These are phyloP conservation scores for Ctenopoma kingsleyae DNA, from an alignment of 2,797 vertebrate genomes.

Conservation along the genomic window DNA sequence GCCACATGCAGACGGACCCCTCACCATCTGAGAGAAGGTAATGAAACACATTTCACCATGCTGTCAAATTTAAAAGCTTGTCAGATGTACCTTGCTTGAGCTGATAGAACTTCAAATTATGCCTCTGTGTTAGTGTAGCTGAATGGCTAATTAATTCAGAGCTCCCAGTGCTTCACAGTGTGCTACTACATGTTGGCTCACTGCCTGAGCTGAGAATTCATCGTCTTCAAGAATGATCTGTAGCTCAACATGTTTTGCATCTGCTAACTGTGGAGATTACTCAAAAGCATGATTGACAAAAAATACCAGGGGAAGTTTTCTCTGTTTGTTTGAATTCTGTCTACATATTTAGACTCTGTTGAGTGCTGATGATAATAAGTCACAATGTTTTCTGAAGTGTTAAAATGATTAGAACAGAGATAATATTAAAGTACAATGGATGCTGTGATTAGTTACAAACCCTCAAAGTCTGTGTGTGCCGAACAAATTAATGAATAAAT, in stretches of 20 bases:
- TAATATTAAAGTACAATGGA: neutral
- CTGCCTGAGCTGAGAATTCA: conserved; percentile 7
- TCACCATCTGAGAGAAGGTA: conserved; percentile 22
- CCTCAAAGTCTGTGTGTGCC: neutral
- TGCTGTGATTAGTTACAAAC: neutral
- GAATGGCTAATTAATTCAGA: conserved; percentile 50
- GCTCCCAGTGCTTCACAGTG: conserved; percentile 40
- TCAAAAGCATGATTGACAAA: conserved; percentile 27
- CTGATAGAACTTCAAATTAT: conserved; percentile 12
- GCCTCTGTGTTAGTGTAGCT: conserved; percentile 17
- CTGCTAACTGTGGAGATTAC: conserved; percentile 9
- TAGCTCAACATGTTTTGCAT: conserved; percentile 16
- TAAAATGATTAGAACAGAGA: conserved; percentile 3
- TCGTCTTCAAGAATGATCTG: conserved; percentile 12
- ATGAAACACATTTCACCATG: conserved; percentile 29
- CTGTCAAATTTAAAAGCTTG: conserved; percentile 30
- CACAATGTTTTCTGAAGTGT: conserved; percentile 5
- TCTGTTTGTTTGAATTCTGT: conserved; percentile 17
- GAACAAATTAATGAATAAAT: neutral
- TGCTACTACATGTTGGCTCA: conserved; percentile 25
- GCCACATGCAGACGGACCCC: conserved; percentile 34
- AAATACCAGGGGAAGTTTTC: neutral
- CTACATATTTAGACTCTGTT: conserved; percentile 21
- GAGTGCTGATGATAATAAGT: conserved; percentile 3
- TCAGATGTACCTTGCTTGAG: conserved; percentile 30